Percentiles rank a stretch among this genome's conserved stretches.
These are phyloP conservation scores for Leptinotarsa juncta DNA, from an alignment of 2,888 invertebrate genomes.

Conservation along the genomic window DNA sequence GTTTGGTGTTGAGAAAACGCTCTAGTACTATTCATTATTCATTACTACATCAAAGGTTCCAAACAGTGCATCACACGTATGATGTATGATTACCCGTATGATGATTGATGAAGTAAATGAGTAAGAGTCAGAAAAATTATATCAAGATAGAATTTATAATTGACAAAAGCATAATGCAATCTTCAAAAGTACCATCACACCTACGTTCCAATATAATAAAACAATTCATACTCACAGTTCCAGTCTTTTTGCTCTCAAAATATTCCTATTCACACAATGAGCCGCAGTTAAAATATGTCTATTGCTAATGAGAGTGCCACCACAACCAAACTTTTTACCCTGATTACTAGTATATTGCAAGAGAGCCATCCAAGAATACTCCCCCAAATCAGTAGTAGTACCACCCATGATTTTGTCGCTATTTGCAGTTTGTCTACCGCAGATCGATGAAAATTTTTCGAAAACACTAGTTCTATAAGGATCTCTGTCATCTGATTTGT, in stretches of 20 bases:
- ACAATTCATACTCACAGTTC: slow-evolving; percentile 49
- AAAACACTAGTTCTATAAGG: neutral
- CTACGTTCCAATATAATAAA: neutral
- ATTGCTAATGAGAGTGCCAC: slow-evolving; percentile 60
- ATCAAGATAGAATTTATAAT: too few species aligned
- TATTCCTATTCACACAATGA: slow-evolving; percentile 58
- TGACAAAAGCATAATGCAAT: too few species aligned
- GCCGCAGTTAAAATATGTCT: slow-evolving; percentile 63
- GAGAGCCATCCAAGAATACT: slow-evolving; percentile 61
- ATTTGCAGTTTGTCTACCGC: slow-evolving; percentile 69
- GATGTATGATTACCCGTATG: too few species aligned
- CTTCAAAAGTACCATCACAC: too few species aligned
- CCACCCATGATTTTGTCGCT: slow-evolving; percentile 75
- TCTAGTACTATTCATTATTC: too few species aligned
- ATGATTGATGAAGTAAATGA: too few species aligned
- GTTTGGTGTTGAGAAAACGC: too few species aligned
- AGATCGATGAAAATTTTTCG: slow-evolving; percentile 53
- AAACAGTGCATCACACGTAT: too few species aligned
- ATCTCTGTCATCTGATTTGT: too few species aligned
- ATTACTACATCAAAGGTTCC: too few species aligned
- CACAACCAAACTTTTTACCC: slow-evolving; percentile 54
- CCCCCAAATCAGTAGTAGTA: slow-evolving; percentile 67
- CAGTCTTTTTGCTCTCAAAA: slow-evolving; percentile 47
- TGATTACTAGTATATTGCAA: slow-evolving; percentile 45
- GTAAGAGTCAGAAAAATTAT: too few species aligned